phyloP scores from a whole-genome alignment of 2,888 invertebrate genomes.

The Cloeon dipterum region DNA sequence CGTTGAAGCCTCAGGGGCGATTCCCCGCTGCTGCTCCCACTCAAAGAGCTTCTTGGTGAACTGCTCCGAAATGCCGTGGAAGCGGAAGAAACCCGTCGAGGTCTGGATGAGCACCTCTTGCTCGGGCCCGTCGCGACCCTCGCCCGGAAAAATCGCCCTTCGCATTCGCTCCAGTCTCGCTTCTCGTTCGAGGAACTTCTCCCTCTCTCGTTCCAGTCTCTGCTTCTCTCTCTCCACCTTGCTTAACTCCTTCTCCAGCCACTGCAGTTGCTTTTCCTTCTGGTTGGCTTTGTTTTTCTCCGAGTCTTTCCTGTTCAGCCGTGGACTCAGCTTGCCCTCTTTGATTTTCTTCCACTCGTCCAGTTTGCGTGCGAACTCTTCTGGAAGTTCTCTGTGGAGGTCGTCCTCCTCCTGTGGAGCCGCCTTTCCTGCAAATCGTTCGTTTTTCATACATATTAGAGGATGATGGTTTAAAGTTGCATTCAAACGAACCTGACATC shows the following conservation, averaged over 20 bases:
- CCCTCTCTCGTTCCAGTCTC: constrained; percentile 30
- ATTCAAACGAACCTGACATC: too few species aligned
- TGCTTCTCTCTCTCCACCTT: constrained; percentile 36
- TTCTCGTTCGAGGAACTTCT: constrained; percentile 38
- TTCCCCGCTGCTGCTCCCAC: constrained; percentile 76
- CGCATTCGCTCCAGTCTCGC: constrained; percentile 33
- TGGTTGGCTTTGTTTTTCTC: constrained; percentile 16
- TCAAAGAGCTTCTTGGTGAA: constrained; percentile 77
- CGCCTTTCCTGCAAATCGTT: constrained; percentile 12
- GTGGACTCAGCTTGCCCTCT: constrained; percentile 19
- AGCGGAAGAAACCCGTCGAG: constrained; percentile 59
- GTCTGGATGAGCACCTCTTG: constrained; percentile 63
- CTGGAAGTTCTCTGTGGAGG: constrained; percentile 34
- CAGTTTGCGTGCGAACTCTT: constrained; percentile 63
- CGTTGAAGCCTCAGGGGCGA: constrained; percentile 65
- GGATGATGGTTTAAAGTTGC: too few species aligned
- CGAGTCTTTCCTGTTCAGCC: constrained; percentile 16
- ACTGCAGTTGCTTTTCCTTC: constrained; percentile 27
- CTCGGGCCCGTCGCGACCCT: constrained; percentile 19
- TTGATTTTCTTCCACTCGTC: constrained; percentile 70
- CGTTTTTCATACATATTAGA: too few species aligned
- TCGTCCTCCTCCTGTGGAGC: constrained; percentile 17
- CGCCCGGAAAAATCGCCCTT: constrained; percentile 26
- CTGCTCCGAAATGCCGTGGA: constrained; percentile 67
- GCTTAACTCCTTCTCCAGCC: constrained; percentile 31